Conservation (phyloP, 1,140 invertebrate species). For the Pygmarrhopalites habei region DNA sequence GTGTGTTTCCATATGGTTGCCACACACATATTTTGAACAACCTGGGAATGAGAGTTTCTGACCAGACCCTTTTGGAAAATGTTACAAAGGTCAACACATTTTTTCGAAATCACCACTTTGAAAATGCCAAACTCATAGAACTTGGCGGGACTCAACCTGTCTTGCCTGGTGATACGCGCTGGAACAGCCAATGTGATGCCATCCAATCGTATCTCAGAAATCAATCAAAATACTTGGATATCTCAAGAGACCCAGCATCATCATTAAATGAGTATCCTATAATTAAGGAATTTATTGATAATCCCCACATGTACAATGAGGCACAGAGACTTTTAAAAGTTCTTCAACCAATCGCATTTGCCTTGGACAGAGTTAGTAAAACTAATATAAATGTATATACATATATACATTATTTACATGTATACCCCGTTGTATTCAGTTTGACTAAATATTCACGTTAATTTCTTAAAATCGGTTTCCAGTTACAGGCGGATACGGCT, state of each 20-base stretch:
- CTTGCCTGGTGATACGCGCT: slow-evolving; percentile 5
- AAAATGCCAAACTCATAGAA: slow-evolving; percentile 5
- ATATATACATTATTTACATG: background rate
- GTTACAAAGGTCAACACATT: slow-evolving; percentile 10
- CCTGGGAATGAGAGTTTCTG: slow-evolving; percentile 9
- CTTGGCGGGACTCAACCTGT: background rate
- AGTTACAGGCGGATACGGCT: slow-evolving; percentile 8
- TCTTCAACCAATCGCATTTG: slow-evolving; percentile 3
- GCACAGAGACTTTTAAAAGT: background rate
- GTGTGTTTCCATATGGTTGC: slow-evolving; percentile 17
- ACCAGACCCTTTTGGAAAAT: background rate
- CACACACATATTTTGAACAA: slow-evolving; percentile 22
- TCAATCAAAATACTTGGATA: slow-evolving; percentile 18
- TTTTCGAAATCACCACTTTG: slow-evolving; percentile 15
- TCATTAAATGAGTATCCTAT: background rate
- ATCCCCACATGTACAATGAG: background rate
- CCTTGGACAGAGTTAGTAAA: slow-evolving; percentile 14
- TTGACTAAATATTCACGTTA: background rate
- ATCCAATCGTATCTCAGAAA: slow-evolving; percentile 7
- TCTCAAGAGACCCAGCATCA: background rate
- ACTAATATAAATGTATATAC: too few species aligned
- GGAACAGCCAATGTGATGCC: slow-evolving; percentile 16
- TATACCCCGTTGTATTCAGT: background rate
- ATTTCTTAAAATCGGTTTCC: background rate
- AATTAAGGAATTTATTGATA: background rate